These are phyloP conservation scores for Ophioninae sp. DNA, from an alignment of 2,888 invertebrate species.

Conservation along the genomic window DNA sequence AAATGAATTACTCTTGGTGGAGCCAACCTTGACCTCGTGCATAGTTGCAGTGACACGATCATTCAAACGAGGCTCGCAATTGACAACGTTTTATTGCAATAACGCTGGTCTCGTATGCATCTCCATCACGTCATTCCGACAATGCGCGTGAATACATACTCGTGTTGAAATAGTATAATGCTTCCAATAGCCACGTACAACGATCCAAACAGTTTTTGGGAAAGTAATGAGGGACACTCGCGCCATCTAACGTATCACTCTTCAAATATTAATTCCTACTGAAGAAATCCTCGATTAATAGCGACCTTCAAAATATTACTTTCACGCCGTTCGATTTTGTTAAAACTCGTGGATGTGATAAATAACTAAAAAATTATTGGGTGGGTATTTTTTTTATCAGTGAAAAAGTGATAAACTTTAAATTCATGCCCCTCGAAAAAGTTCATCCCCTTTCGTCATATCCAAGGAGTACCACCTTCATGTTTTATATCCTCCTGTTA, in stretches of 20 bases:
- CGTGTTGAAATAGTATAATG: neutral
- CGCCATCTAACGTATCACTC: neutral
- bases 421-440: no score
- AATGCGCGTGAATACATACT: neutral
- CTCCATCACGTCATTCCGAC: neutral
- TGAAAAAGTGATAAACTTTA: no score
- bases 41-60: slow-evolving; percentile 41
- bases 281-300: neutral
- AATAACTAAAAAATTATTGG: neutral
- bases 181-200: neutral
- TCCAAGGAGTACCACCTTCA: no score
- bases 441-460: no score
- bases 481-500: no score
- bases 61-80: slow-evolving; percentile 54
- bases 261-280: neutral
- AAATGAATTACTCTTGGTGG: neutral
- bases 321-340: neutral
- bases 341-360: neutral
- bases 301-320: neutral
- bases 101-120: slow-evolving; percentile 41
- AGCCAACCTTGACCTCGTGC: slow-evolving; percentile 55
- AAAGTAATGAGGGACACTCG: neutral
- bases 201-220: neutral
- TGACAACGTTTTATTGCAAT: slow-evolving; percentile 52
- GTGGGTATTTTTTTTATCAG: neutral